Evolutionary conservation across 1,140 invertebrate species (phyloP), one percentile per base, ranked within the genome.

Genomic region (Meloidogyne chitwoodi): DNA sequence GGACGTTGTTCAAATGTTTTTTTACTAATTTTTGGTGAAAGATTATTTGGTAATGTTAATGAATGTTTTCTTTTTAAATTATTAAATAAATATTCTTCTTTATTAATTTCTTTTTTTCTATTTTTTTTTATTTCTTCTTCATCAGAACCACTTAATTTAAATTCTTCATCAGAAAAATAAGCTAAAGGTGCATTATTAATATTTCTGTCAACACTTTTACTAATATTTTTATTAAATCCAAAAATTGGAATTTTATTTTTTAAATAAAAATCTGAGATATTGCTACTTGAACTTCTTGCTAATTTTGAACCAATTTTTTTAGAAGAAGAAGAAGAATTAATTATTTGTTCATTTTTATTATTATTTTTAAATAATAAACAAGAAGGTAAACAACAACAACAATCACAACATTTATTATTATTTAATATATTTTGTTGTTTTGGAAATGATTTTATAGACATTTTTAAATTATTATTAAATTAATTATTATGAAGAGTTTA

Each of bases 141-240:
- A 27, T 41, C 29, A 19, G 68, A 12, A 19, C 44, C 22, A 61
- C 68, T 70, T 34, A 73, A 22, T 34, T 73, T 29, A 16, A 73
- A 61, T 64, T 73, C 71, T 34, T 73, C 71, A 31, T 73, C 71
- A 31, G 71, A 73, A 61, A 73, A 34, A 22, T 38, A 24, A 14
- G 71, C 71, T 34, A 73, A 73, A 29, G 71, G 71, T 11, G 71
- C 71, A 31, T 29, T 27, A 38, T 38, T 38, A 31, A 31, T 56
- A 41, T 41, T 29, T 19, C 27, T n/a, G 8, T 29, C 44, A 70
- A 22, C 16, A 61, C 68, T 61, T 26, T 70, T 56, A 56, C 27
- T 68, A 11, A 16, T 41, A 26, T n/a, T 56, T 56, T 19, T 48
- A 48, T n/a, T n/a, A n/a, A n/a, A n/a, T n/a, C n/a, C n/a, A n/a